Conservation (phyloP, 2,113 vertebrate genomes). For the Spilogale gracilis region DNA sequence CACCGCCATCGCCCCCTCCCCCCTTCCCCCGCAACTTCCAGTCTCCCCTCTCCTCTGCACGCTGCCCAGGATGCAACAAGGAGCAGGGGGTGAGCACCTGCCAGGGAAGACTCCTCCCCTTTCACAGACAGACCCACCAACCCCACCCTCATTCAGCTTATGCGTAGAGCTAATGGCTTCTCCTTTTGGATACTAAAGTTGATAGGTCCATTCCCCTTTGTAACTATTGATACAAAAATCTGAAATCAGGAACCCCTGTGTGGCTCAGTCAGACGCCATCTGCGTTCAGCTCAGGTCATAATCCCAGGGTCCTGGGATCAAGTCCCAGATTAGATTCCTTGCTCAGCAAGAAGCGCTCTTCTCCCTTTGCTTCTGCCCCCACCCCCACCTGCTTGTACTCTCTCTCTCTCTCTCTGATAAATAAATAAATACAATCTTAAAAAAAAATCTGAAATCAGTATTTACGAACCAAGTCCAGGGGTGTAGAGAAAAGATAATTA, state of each 20-base stretch:
- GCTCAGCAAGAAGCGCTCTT: too few relatives aligned
- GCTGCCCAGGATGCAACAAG: background rate
- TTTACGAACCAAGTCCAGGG: background rate
- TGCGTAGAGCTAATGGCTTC: background rate
- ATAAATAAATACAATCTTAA: too few relatives aligned
- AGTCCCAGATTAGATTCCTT: too few relatives aligned
- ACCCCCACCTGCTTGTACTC: too few relatives aligned
- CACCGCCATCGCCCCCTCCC: accelerated
- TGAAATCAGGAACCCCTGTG: background rate
- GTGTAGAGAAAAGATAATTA: background rate
- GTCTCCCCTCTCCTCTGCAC: background rate
- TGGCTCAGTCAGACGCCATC: too few relatives aligned
- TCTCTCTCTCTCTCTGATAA: too few relatives aligned
- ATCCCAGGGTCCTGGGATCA: too few relatives aligned
- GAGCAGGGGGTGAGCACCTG: background rate
- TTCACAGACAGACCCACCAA: background rate
- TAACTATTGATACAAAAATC: background rate
- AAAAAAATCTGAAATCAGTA: background rate
- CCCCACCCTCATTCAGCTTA: background rate
- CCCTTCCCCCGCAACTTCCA: accelerated
- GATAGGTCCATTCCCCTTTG: background rate
- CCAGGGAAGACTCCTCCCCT: accelerated
- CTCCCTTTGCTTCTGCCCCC: too few relatives aligned
- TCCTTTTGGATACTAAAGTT: background rate
- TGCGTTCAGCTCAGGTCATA: too few relatives aligned